Conservation (phyloP, 1,140 invertebrate genomes). For the Bombus balteatus region DNA sequence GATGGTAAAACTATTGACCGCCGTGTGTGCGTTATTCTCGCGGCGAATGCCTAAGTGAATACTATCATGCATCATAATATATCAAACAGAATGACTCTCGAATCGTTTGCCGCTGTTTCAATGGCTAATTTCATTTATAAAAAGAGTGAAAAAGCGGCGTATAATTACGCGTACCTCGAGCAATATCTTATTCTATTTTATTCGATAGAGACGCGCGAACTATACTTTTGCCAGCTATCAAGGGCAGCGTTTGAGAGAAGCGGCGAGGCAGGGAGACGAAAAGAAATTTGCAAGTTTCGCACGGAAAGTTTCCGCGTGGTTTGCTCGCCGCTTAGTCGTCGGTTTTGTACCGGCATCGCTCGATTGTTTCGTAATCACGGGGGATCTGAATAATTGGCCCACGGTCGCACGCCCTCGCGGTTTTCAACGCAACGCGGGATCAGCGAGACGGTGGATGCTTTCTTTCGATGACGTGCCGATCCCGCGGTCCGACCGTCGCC, state of each 20-base stretch:
- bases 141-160: background rate
- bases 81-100: background rate
- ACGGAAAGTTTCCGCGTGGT: slow-evolving; percentile 47
- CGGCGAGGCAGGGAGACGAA: background rate
- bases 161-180: background rate
- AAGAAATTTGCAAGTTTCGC: slow-evolving; percentile 68
- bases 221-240: slow-evolving; percentile 6
- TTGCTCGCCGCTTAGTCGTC: slow-evolving; percentile 9
- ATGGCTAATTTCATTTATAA: background rate
- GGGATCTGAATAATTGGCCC: slow-evolving; percentile 55
- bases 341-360: slow-evolving; percentile 52
- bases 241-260: background rate
- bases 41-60: background rate
- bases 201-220: background rate
- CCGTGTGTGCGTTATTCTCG: no score
- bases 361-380: slow-evolving; percentile 59
- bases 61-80: background rate
- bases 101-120: background rate
- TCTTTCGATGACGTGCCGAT: background rate
- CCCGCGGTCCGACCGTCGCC: background rate
- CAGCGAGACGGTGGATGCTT: background rate
- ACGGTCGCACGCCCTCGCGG: slow-evolving; percentile 48
- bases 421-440: background rate
- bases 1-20: slow-evolving; percentile 22
- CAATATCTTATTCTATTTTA: no score